Evolutionary conservation across 2,797 vertebrate species (phyloP), one percentile per base, ranked within the genome.

Genomic region (Chanos chanos): DNA sequence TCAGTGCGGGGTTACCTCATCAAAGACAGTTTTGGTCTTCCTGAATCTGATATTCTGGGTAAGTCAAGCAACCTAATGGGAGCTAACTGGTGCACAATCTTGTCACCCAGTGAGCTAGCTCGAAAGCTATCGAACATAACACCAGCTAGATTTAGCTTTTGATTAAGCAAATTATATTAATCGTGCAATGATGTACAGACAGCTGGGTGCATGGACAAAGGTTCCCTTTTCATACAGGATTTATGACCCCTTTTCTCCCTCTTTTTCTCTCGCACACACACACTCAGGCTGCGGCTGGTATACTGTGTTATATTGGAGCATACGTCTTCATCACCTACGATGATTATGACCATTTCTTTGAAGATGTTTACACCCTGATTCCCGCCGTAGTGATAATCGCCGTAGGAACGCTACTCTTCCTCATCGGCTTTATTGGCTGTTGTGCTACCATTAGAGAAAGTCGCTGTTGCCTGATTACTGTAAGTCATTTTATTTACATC

Each of bases 31-130:
- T 53, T 74, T 98, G 75, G 92, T 98, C 75, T 98, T 98, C 70
- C 92, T 98, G 54, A 98, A 97, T 75, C 93, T 98, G 56, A 96
- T 97, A 74, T 98, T 98, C 72, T 97, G 96, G 96, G 96, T 97
- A 89, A 97, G 92, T 70, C 61, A 51, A 24, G 41, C 13, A 13
- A 12, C 25, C 13, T 5, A 8, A 5, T 45, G 19, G 21, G 13
- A 40, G 40, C 36, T 21, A 12, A 12, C n/a, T n/a, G n/a, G n/a
- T n/a, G n/a, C n/a, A n/a, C n/a, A n/a, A n/a, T n/a, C n/a, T n/a
- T n/a, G n/a, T n/a, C n/a, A n/a, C n/a, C n/a, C n/a, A n/a, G n/a
- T n/a, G n/a, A n/a, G n/a, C n/a, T n/a, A n/a, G n/a, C n/a, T n/a
- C n/a, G n/a, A n/a, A n/a, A n/a, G n/a, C n/a, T n/a, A n/a, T n/a